phyloP scores from a whole-genome alignment of 2,113 vertebrate species.

The Isurus oxyrinchus region DNA sequence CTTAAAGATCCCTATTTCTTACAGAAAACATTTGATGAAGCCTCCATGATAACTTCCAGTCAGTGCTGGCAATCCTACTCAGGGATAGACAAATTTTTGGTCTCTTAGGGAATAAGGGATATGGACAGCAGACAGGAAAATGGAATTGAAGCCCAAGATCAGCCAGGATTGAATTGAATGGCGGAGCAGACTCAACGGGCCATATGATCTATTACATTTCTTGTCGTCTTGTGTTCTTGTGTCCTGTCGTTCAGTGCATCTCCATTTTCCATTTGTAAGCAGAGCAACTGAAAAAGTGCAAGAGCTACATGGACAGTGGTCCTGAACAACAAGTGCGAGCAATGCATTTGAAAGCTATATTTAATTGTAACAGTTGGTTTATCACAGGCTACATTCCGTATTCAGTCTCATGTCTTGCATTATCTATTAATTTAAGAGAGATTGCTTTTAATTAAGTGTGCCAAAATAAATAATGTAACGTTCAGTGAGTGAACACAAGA shows the following conservation, averaged over 20 bases:
- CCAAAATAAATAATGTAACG: not conserved
- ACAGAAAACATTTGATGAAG: not conserved
- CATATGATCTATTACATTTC: too few relatives aligned
- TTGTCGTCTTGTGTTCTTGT: too few relatives aligned
- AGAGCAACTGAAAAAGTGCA: not conserved
- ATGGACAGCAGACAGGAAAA: too few relatives aligned
- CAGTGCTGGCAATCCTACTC: not conserved
- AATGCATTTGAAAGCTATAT: not conserved
- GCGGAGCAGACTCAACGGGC: too few relatives aligned
- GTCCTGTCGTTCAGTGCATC: not conserved
- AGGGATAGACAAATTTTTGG: not conserved
- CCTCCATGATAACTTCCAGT: not conserved
- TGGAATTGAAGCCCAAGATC: too few relatives aligned
- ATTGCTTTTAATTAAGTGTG: not conserved
- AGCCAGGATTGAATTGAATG: too few relatives aligned
- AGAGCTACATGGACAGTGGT: not conserved
- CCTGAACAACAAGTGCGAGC: not conserved
- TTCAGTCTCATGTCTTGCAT: not conserved
- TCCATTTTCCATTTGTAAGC: not conserved
- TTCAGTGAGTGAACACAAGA: not conserved
- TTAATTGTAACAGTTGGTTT: not conserved
- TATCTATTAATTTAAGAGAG: not conserved
- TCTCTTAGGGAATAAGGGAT: too few relatives aligned
- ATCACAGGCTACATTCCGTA: not conserved
- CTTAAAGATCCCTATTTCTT: too few relatives aligned